phyloP scores from a whole-genome alignment of 2,113 vertebrate species.

The Hippocampus zosterae region DNA sequence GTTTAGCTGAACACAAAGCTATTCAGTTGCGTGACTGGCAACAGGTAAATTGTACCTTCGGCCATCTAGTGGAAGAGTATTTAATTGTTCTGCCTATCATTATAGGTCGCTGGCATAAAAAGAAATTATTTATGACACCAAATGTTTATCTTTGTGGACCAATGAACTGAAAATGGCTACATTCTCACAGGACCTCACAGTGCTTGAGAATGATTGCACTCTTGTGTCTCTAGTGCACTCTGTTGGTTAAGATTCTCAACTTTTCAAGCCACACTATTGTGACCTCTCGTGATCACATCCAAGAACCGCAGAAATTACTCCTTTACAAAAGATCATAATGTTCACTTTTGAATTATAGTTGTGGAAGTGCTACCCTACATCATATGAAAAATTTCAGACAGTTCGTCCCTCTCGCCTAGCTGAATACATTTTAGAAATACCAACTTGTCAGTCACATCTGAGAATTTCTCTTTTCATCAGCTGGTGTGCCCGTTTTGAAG shows the following conservation, averaged over 20 bases:
- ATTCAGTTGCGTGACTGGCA: background rate
- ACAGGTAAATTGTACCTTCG: background rate
- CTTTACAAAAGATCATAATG: background rate
- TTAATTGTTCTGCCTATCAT: background rate
- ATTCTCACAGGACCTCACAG: background rate
- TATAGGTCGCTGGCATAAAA: background rate
- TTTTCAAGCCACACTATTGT: background rate
- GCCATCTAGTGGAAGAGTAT: background rate
- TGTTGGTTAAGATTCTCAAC: slow-evolving; percentile 21
- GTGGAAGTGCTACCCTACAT: background rate
- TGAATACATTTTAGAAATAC: background rate
- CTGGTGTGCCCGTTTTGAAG: slow-evolving; percentile 3
- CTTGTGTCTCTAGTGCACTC: slow-evolving; percentile 49
- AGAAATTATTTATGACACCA: background rate
- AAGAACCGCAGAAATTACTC: background rate
- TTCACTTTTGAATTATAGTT: background rate
- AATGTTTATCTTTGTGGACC: background rate
- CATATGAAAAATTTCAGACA: background rate
- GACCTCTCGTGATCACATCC: background rate
- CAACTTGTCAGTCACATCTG: background rate
- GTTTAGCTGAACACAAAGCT: too few species aligned
- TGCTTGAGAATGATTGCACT: background rate
- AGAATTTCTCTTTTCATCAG: background rate
- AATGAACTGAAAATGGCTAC: background rate
- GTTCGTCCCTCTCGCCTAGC: background rate